Percentiles rank a stretch among this genome's conserved stretches.
These are phyloP conservation scores for Drosophila pseudotalamancana DNA, from an alignment of 2,888 invertebrate genomes.

Conservation along the genomic window DNA sequence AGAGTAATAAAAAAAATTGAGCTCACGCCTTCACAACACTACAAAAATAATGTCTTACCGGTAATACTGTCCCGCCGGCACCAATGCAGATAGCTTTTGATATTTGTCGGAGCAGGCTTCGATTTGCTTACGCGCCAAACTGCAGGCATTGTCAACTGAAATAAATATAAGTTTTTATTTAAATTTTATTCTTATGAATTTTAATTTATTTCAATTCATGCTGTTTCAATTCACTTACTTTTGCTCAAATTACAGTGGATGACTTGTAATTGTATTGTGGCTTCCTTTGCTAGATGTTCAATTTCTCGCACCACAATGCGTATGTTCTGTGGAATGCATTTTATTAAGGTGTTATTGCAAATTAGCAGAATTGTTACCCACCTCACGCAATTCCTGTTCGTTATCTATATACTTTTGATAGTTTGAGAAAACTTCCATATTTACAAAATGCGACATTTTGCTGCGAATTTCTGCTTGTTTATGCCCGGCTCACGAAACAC, in stretches of 20 bases:
- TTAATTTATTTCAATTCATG: background rate
- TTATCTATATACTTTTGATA: conserved; percentile 91
- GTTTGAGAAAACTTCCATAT: conserved; percentile 88
- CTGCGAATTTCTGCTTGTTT: conserved; percentile 33
- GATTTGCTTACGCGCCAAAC: conserved; percentile 88
- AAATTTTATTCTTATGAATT: background rate
- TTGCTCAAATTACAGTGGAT: conserved; percentile 91
- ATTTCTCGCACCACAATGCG: conserved; percentile 86
- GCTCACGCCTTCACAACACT: conserved; percentile 13
- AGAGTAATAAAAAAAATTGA: conserved; percentile 12
- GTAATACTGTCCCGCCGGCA: conserved; percentile 92
- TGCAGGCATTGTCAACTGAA: conserved; percentile 88
- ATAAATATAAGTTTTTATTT: too few relatives aligned
- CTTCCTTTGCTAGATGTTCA: conserved; percentile 91
- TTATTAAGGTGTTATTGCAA: background rate
- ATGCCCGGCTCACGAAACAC: conserved; percentile 32
- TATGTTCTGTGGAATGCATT: conserved; percentile 66
- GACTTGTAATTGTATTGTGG: conserved; percentile 91
- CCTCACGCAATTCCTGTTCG: conserved; percentile 93
- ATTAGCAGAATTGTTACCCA: conserved; percentile 78
- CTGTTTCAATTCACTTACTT: conserved; percentile 85
- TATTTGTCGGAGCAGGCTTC: conserved; percentile 88
- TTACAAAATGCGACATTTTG: conserved; percentile 85
- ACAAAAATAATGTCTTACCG: conserved; percentile 84
- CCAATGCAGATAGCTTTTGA: conserved; percentile 86